A percentile compares a stretch with the other conserved stretches of the same genome.
phyloP scores from a whole-genome alignment of 2,797 vertebrate genomes.

The Hemibagrus guttatus region DNA sequence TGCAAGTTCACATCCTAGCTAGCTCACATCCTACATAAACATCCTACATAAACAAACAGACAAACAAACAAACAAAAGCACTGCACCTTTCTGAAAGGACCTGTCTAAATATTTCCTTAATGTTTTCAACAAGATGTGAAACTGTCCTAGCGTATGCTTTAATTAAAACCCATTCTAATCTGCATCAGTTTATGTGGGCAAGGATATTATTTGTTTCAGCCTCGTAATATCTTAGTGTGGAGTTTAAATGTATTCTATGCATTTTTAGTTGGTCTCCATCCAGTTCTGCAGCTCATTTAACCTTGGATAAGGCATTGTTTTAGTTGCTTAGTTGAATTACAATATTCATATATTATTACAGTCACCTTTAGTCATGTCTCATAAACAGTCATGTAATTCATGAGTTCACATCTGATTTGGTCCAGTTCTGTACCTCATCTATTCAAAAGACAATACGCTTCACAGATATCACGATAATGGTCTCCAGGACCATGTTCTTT shows the following conservation, averaged over 20 bases:
- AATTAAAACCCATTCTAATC: neutral
- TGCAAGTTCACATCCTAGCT: slow-evolving; percentile 8
- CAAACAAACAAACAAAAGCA: slow-evolving; percentile 20
- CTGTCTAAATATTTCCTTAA: slow-evolving; percentile 5
- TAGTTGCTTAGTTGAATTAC: slow-evolving; percentile 34
- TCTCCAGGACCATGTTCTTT: slow-evolving; percentile 54
- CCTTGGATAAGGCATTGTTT: slow-evolving; percentile 43
- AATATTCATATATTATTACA: slow-evolving; percentile 28
- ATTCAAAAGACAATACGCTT: slow-evolving; percentile 44
- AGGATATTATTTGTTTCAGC: neutral
- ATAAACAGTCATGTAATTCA: slow-evolving; percentile 44
- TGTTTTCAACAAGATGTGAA: neutral
- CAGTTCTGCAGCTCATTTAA: slow-evolving; percentile 18
- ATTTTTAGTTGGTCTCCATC: slow-evolving; percentile 37
- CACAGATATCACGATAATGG: slow-evolving; percentile 45
- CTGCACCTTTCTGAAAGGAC: neutral
- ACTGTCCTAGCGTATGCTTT: neutral
- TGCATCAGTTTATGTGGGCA: neutral
- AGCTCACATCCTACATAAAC: neutral
- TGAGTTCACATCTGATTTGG: slow-evolving; percentile 55
- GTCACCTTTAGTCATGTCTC: slow-evolving; percentile 27
- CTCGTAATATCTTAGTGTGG: neutral
- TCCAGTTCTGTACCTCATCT: slow-evolving; percentile 55
- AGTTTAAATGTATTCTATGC: slow-evolving; percentile 19
- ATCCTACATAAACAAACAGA: neutral